Conservation (phyloP, 2,113 vertebrate genomes). For the Thinocorus orbignyianus region DNA sequence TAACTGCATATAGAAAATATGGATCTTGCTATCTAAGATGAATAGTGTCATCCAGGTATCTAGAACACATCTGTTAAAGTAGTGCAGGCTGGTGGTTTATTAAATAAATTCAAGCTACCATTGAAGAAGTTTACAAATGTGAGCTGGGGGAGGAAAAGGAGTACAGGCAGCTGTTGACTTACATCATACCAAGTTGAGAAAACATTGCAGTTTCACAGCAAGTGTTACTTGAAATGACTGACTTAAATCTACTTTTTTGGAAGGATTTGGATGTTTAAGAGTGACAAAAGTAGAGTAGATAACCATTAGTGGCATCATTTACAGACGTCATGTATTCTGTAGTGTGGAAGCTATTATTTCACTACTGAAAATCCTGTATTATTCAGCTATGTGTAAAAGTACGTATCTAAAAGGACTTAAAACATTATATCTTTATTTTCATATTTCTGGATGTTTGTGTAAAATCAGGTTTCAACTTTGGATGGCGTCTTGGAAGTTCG, state of each 20-base stretch:
- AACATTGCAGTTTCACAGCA: neutral
- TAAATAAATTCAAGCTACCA: neutral
- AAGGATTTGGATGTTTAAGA: neutral
- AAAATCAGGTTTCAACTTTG: constrained; percentile 90
- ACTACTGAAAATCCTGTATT: neutral
- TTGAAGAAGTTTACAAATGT: neutral
- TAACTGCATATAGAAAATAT: neutral
- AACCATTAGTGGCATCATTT: neutral
- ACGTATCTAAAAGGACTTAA: neutral
- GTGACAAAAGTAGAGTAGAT: neutral
- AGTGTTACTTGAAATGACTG: neutral
- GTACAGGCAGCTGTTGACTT: neutral
- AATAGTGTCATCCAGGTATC: neutral
- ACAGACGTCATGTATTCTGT: neutral
- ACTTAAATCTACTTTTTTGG: neutral
- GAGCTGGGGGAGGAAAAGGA: neutral
- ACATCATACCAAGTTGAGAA: neutral
- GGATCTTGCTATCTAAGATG: neutral
- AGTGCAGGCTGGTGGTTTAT: neutral
- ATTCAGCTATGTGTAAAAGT: neutral
- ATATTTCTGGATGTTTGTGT: neutral
- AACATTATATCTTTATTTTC: neutral
- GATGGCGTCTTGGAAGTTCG: constrained; percentile 96
- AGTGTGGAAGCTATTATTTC: neutral
- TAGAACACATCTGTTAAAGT: neutral